Evolutionary conservation across 2,888 invertebrate genomes (phyloP).

Genomic region (Hydrotaea cyrtoneurina): DNA sequence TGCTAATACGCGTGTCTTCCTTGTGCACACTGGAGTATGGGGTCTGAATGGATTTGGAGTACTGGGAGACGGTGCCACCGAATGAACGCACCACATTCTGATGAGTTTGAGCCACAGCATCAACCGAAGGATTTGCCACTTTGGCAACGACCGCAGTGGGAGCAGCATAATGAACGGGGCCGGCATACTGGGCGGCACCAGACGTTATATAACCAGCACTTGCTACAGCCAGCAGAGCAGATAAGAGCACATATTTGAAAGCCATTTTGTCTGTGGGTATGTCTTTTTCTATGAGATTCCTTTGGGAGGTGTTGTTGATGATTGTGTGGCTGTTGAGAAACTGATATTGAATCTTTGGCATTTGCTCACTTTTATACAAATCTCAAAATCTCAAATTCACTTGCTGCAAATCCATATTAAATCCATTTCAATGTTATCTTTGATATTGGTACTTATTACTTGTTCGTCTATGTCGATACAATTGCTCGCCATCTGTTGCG

Average conservation of each 20-base stretch:
- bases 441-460: not conserved
- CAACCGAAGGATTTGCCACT: conserved; percentile 77
- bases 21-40: conserved; percentile 84
- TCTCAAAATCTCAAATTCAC: conserved; percentile 15
- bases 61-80: conserved; percentile 82
- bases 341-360: conserved; percentile 36
- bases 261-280: conserved; percentile 72
- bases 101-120: conserved; percentile 81
- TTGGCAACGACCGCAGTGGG: conserved; percentile 59
- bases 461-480: not conserved
- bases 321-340: conserved; percentile 31
- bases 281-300: not conserved
- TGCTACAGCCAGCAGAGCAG: conserved; percentile 83
- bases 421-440: conserved; percentile 57
- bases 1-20: conserved; percentile 82
- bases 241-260: conserved; percentile 82
- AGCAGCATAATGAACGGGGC: conserved; percentile 58
- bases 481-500: not conserved
- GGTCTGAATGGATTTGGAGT: conserved; percentile 84
- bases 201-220: conserved; percentile 83
- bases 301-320: not conserved
- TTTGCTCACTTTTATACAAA: conserved; percentile 53
- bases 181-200: conserved; percentile 72
- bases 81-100: conserved; percentile 84
- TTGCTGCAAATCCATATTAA: conserved; percentile 34